phyloP scores from a whole-genome alignment of 2,797 vertebrate species.

The Poeciliopsis gracilis region DNA sequence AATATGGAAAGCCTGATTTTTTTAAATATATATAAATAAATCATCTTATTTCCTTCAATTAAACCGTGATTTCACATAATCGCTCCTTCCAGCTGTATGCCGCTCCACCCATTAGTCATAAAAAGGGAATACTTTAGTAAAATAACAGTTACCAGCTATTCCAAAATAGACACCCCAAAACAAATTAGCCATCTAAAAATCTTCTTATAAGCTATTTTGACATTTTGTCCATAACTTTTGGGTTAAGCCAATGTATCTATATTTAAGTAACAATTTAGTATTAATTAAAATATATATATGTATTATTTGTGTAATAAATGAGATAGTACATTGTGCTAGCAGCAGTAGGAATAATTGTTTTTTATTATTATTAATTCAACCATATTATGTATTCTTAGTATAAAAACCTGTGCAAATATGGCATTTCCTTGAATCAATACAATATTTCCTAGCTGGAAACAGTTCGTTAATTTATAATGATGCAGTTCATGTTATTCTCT shows the following conservation, averaged over 20 bases:
- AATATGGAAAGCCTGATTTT: background rate
- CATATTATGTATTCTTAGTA: background rate
- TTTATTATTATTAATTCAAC: background rate
- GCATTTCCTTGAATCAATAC: background rate
- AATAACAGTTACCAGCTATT: background rate
- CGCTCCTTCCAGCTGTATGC: background rate
- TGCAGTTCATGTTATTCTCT: background rate
- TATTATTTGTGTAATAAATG: background rate
- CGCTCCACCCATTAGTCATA: background rate
- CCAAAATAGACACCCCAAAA: background rate
- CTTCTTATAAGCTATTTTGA: background rate
- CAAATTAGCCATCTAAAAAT: background rate
- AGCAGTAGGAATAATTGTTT: background rate
- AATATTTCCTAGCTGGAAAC: background rate
- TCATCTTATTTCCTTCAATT: background rate
- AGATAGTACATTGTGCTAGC: background rate
- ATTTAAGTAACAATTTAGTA: background rate
- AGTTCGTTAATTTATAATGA: background rate
- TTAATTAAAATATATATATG: background rate
- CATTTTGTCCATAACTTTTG: background rate
- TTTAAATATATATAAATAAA: background rate
- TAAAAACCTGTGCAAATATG: background rate
- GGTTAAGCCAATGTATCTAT: background rate
- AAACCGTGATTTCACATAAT: background rate
- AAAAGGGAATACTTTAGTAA: background rate